These are phyloP conservation scores for Coremacera marginata DNA, from an alignment of 2,888 invertebrate species.

Conservation along the genomic window DNA sequence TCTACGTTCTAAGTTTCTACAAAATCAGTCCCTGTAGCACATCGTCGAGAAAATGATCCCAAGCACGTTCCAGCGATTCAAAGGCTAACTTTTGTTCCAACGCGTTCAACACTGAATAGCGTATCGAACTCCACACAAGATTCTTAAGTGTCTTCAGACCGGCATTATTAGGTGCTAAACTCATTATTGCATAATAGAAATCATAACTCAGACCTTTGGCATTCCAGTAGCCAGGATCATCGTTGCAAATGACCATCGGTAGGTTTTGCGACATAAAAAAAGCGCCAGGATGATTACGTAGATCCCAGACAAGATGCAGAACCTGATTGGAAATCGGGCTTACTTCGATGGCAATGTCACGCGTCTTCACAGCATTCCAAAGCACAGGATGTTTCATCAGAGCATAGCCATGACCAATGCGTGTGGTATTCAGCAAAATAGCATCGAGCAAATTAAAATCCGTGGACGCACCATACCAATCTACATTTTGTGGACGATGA, in stretches of 20 bases:
- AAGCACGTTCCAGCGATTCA: conserved; percentile 54
- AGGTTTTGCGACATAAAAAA: conserved; percentile 72
- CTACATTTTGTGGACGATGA: conserved; percentile 48
- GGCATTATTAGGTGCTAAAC: conserved; percentile 72
- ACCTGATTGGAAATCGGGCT: conserved; percentile 69
- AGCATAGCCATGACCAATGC: conserved; percentile 68
- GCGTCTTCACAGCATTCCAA: conserved; percentile 62
- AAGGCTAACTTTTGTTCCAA: conserved; percentile 55
- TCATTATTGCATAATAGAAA: conserved; percentile 78
- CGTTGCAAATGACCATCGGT: conserved; percentile 75
- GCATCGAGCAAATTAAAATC: conserved; percentile 74
- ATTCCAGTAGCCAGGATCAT: conserved; percentile 77
- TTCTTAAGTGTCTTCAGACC: conserved; percentile 75
- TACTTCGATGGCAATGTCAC: conserved; percentile 65
- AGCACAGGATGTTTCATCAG: conserved; percentile 67
- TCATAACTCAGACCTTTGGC: conserved; percentile 75
- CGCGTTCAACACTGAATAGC: conserved; percentile 58
- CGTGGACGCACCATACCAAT: conserved; percentile 72
- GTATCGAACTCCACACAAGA: conserved; percentile 75
- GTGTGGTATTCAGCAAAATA: conserved; percentile 64
- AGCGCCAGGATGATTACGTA: conserved; percentile 76
- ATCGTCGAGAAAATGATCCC: conserved; percentile 61
- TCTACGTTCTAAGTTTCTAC: too few relatives aligned
- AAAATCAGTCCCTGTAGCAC: conserved; percentile 57
- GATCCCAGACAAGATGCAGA: conserved; percentile 72